Percentiles rank a stretch among this genome's conserved stretches.
These are phyloP conservation scores for Saccostrea cuccullata DNA, from an alignment of 1,140 invertebrate species.

Conservation along the genomic window DNA sequence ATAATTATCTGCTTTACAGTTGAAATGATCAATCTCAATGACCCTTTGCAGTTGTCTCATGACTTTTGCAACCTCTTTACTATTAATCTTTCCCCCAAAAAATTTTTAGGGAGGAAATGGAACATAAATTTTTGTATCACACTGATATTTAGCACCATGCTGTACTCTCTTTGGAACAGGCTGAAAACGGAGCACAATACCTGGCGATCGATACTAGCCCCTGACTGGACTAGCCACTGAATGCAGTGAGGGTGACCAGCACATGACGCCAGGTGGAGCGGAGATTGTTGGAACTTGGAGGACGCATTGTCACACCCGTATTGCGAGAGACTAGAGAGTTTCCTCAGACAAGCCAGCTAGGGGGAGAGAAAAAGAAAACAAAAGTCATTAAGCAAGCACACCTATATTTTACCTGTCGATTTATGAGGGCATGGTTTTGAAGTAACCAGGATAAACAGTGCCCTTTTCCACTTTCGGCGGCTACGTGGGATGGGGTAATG, in stretches of 20 bases:
- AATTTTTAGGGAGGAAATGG: too few relatives aligned
- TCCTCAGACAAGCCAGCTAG: conserved; percentile 74
- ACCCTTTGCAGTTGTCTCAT: too few relatives aligned
- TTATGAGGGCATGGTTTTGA: conserved; percentile 66
- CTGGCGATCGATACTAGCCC: conserved; percentile 61
- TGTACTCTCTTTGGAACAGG: not conserved
- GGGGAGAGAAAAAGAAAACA: conserved; percentile 53
- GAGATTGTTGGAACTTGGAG: conserved; percentile 65
- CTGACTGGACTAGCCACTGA: conserved; percentile 71
- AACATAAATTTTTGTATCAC: too few relatives aligned
- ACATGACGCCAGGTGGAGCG: conserved; percentile 67
- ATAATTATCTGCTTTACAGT: too few relatives aligned
- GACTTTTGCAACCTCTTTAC: too few relatives aligned
- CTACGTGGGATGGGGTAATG: conserved; percentile 71
- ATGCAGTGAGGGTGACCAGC: conserved; percentile 71
- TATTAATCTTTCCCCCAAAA: too few relatives aligned
- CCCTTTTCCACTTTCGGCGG: conserved; percentile 66
- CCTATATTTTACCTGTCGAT: conserved; percentile 67
- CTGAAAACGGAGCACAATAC: conserved; percentile 53
- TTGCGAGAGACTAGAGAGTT: conserved; percentile 56
- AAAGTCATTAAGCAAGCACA: not conserved
- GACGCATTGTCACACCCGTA: conserved; percentile 62
- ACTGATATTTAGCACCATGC: too few relatives aligned
- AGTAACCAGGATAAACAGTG: conserved; percentile 74
- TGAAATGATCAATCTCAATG: too few relatives aligned